A percentile compares a stretch with the other conserved stretches of the same genome.
Conservation (phyloP, 2,113 vertebrate species). For the Halichoeres trimaculatus region DNA sequence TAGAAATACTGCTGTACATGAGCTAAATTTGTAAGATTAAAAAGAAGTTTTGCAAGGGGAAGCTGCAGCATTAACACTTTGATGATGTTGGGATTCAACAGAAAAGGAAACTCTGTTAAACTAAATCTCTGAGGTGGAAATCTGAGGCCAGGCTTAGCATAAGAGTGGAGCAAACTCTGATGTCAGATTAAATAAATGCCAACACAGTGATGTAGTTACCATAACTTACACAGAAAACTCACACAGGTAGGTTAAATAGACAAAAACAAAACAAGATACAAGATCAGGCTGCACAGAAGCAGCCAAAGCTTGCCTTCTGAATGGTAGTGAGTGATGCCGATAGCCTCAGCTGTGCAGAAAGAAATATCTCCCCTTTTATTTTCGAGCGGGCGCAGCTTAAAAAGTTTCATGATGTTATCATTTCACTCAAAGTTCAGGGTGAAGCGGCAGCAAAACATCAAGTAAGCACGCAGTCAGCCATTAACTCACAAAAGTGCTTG, state of each 20-base stretch:
- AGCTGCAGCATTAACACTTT: not conserved
- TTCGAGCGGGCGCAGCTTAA: slow-evolving; percentile 39
- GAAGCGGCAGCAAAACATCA: slow-evolving; percentile 66
- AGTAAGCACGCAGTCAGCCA: slow-evolving; percentile 72
- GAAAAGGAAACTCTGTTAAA: slow-evolving; percentile 16
- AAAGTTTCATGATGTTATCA: slow-evolving; percentile 64
- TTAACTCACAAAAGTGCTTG: slow-evolving; percentile 75
- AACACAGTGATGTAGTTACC: slow-evolving; percentile 12
- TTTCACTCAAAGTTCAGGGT: slow-evolving; percentile 68
- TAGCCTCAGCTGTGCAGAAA: slow-evolving; percentile 13
- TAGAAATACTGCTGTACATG: slow-evolving; percentile 32
- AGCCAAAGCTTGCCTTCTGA: slow-evolving; percentile 17
- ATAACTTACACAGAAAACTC: slow-evolving; percentile 6
- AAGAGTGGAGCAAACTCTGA: not conserved
- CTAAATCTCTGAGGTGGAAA: not conserved
- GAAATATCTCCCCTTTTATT: slow-evolving; percentile 39
- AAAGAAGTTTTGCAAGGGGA: slow-evolving; percentile 14
- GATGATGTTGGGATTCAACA: not conserved
- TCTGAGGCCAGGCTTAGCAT: not conserved
- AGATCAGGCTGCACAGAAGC: slow-evolving; percentile 8
- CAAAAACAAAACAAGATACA: not conserved
- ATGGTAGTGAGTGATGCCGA: slow-evolving; percentile 21
- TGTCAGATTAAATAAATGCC: slow-evolving; percentile 21
- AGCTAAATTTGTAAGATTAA: slow-evolving; percentile 46
- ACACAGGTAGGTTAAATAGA: slow-evolving; percentile 21